Conservation (phyloP, 2,888 invertebrate species). For the Gastracanthus pulcherrimus region DNA sequence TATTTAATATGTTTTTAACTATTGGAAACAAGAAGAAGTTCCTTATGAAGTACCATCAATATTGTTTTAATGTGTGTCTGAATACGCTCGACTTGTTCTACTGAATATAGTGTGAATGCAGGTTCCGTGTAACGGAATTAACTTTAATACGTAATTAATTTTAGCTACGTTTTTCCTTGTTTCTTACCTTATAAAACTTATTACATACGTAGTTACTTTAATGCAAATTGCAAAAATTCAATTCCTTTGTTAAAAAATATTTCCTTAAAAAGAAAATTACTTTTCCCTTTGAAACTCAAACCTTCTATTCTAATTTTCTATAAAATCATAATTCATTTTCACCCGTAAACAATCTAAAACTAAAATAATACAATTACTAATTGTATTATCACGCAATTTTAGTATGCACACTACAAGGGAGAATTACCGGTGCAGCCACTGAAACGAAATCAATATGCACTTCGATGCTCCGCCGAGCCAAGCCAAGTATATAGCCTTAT, state of each 20-base stretch:
- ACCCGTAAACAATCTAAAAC: too few species aligned
- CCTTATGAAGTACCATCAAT: not conserved
- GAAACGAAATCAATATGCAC: too few species aligned
- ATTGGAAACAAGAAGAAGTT: not conserved
- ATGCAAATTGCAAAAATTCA: not conserved
- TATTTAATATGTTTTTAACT: not conserved
- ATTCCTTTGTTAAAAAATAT: not conserved
- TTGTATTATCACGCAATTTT: too few species aligned
- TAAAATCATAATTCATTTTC: too few species aligned
- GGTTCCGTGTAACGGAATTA: not conserved
- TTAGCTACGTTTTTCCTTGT: not conserved
- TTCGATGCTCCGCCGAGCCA: too few species aligned
- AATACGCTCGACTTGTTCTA: not conserved
- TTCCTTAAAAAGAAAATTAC: not conserved
- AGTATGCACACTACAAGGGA: too few species aligned
- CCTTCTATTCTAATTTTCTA: too few species aligned
- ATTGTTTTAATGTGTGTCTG: not conserved
- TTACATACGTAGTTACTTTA: not conserved
- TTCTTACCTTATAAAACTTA: not conserved
- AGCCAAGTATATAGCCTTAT: too few species aligned
- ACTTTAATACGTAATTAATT: not conserved
- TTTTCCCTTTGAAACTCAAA: too few species aligned
- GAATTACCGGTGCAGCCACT: too few species aligned
- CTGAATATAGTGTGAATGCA: not conserved
- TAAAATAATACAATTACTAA: too few species aligned